Evolutionary conservation across 2,113 vertebrate species (phyloP).

Genomic region (Corynorhinus townsendii): DNA sequence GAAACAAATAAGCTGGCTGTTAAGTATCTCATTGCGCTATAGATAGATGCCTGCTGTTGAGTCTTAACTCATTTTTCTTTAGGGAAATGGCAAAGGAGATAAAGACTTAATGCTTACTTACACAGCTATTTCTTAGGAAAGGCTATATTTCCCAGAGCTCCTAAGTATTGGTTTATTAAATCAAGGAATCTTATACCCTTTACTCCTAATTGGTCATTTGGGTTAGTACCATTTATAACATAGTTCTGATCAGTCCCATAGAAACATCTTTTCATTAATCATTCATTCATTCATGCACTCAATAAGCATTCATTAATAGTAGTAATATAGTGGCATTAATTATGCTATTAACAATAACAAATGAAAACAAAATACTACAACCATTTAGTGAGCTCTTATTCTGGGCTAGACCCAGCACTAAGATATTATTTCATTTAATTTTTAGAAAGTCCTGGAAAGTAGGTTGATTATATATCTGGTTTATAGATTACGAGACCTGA

Average conservation of each 20-base stretch:
- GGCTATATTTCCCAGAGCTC: not conserved
- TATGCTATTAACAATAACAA: not conserved
- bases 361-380: not conserved
- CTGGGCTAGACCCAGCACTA: not conserved
- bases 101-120: not conserved
- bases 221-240: not conserved
- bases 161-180: not conserved
- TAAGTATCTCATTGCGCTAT: not conserved
- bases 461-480: not conserved
- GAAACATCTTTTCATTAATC: not conserved
- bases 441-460: not conserved
- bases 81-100: not conserved
- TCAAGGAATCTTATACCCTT: not conserved
- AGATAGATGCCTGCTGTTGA: not conserved
- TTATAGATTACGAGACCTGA: not conserved
- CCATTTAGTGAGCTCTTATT: not conserved
- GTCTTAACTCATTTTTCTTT: not conserved
- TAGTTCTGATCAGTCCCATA: not conserved
- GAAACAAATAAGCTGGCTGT: not conserved
- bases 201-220: not conserved
- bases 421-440: not conserved
- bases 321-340: not conserved
- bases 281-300: not conserved
- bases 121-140: not conserved
- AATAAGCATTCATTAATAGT: not conserved